phyloP scores from a whole-genome alignment of 1,140 invertebrate genomes.

The Drosophila cardini region DNA sequence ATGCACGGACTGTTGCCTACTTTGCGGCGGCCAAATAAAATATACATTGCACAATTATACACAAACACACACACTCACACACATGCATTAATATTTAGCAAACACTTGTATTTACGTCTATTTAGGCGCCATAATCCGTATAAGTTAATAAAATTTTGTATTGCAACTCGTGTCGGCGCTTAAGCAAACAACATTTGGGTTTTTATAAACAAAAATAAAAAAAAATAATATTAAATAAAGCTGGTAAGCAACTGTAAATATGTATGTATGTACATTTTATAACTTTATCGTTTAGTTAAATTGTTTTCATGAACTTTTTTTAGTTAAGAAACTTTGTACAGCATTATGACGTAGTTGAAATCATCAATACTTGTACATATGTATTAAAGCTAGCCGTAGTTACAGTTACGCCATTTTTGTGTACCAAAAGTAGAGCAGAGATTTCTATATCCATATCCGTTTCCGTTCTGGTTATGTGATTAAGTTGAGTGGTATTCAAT shows the following conservation, averaged over 20 bases:
- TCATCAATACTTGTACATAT: constrained; percentile 23
- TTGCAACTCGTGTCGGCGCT: constrained; percentile 52
- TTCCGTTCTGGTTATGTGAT: constrained; percentile 70
- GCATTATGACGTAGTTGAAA: constrained; percentile 15
- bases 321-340: constrained; percentile 14
- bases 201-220: background rate
- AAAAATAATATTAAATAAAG: too few relatives aligned
- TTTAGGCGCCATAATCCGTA: constrained; percentile 47
- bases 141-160: constrained; percentile 78
- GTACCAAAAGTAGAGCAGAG: constrained; percentile 53
- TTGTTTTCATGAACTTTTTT: constrained; percentile 20
- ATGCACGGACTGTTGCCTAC: constrained; percentile 58
- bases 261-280: constrained; percentile 19
- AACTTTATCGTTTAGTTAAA: constrained; percentile 21
- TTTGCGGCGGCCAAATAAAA: constrained; percentile 54
- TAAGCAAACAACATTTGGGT: constrained; percentile 11
- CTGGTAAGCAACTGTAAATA: constrained; percentile 40
- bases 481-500: constrained; percentile 66
- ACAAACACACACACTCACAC: constrained; percentile 25
- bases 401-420: constrained; percentile 24
- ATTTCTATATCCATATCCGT: constrained; percentile 67
- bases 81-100: constrained; percentile 29
- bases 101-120: constrained; percentile 20
- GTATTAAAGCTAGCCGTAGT: constrained; percentile 12
- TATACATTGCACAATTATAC: constrained; percentile 53